Evolutionary conservation across 2,113 vertebrate species (phyloP).

Genomic region (Trematomus loennbergii): DNA sequence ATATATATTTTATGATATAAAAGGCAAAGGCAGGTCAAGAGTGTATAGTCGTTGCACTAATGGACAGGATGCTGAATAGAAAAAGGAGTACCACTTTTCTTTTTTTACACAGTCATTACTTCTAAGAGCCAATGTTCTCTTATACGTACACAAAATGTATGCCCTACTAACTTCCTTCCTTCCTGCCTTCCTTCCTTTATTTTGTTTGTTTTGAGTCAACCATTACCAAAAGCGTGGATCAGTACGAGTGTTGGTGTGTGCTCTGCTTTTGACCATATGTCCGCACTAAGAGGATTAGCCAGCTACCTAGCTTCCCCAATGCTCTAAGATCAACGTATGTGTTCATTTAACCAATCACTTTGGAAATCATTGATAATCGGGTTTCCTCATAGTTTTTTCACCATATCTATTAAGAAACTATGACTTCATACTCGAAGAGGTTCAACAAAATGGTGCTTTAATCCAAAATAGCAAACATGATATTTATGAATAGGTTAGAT

Average conservation of each 20-base stretch:
- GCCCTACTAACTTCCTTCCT: background rate
- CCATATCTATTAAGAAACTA: background rate
- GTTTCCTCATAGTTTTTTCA: conserved; percentile 27
- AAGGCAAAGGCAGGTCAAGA: background rate
- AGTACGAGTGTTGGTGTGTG: conserved; percentile 53
- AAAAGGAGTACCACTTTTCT: background rate
- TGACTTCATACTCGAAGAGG: background rate
- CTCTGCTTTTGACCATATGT: conserved; percentile 76
- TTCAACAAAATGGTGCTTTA: background rate
- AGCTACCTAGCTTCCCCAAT: conserved; percentile 44
- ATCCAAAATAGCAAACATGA: background rate
- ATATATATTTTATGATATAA: background rate
- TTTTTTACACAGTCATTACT: background rate
- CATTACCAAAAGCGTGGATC: conserved; percentile 65
- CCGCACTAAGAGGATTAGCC: conserved; percentile 80
- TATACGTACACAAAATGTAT: background rate
- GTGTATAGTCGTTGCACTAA: background rate
- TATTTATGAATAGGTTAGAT: background rate
- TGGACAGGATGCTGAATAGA: background rate
- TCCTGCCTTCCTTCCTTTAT: conserved; percentile 3
- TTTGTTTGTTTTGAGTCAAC: conserved; percentile 50
- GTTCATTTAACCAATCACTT: conserved; percentile 51
- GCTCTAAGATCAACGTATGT: conserved; percentile 43
- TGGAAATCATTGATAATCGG: conserved; percentile 16
- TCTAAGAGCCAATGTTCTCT: background rate